phyloP scores from a whole-genome alignment of 2,113 vertebrate species.

The Strigops habroptila region DNA sequence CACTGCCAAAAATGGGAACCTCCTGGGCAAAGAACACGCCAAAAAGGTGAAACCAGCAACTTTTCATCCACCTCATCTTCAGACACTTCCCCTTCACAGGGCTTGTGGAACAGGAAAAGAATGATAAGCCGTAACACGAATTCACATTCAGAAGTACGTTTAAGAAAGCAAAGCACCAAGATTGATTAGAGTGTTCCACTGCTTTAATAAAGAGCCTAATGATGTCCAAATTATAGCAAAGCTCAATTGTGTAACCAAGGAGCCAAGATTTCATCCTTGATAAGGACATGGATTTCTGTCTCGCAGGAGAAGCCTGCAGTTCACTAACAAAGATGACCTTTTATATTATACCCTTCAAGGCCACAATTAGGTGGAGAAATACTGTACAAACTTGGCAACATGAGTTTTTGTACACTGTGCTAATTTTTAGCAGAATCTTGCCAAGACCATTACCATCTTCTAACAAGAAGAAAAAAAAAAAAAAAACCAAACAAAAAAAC shows the following conservation, averaged over 20 bases:
- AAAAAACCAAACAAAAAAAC: background rate
- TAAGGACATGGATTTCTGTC: slow-evolving; percentile 63
- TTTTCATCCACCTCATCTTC: background rate
- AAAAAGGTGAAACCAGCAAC: background rate
- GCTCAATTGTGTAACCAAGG: slow-evolving; percentile 66
- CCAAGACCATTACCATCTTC: slow-evolving; percentile 13
- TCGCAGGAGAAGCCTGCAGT: slow-evolving; percentile 39
- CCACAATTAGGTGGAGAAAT: slow-evolving; percentile 61
- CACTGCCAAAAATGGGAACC: background rate
- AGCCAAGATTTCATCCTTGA: slow-evolving; percentile 63
- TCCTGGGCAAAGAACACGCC: background rate
- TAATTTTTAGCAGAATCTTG: slow-evolving; percentile 48
- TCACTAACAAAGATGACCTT: slow-evolving; percentile 69
- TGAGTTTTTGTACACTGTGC: slow-evolving; percentile 21
- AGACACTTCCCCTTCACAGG: background rate
- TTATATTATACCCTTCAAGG: slow-evolving; percentile 48
- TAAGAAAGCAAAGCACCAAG: slow-evolving; percentile 39
- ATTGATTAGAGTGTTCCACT: slow-evolving; percentile 38
- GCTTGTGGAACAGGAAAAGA: background rate
- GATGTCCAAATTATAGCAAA: slow-evolving; percentile 63
- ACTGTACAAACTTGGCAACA: slow-evolving; percentile 45
- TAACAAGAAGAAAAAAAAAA: background rate
- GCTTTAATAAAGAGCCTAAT: slow-evolving; percentile 64
- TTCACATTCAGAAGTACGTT: background rate
- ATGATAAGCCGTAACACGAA: background rate